phyloP scores from a whole-genome alignment of 2,888 invertebrate genomes.

The Scaptomyza reducta region DNA sequence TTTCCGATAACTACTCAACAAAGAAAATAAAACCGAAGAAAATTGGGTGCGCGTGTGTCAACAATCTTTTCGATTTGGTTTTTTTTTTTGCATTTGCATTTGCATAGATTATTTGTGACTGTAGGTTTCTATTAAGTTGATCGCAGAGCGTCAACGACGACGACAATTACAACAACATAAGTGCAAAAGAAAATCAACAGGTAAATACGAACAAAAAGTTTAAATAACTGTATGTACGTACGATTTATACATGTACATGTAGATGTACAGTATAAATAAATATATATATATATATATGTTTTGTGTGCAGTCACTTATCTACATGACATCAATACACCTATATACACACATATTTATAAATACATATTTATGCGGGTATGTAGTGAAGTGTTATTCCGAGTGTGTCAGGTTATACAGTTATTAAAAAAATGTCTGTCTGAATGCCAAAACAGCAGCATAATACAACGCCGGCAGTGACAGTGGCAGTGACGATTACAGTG shows the following conservation, averaged over 20 bases:
- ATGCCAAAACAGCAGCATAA: constrained; percentile 21
- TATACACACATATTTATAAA: constrained; percentile 15
- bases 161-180: constrained; percentile 27
- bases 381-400: constrained; percentile 6
- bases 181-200: constrained; percentile 61
- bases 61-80: constrained; percentile 14
- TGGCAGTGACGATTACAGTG: constrained; percentile 9
- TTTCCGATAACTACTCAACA: constrained; percentile 4
- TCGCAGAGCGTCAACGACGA: constrained; percentile 26
- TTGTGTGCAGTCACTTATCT: constrained; percentile 23
- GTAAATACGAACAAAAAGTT: constrained; percentile 61
- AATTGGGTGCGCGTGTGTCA: constrained; percentile 55
- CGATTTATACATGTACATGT: background rate
- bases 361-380: background rate
- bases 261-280: constrained; percentile 20
- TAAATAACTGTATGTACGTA: constrained; percentile 29
- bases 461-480: constrained; percentile 43
- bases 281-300: constrained; percentile 21
- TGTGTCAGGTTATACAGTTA: constrained; percentile 42
- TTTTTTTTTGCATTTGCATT: constrained; percentile 31
- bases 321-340: constrained; percentile 33
- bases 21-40: constrained; percentile 15
- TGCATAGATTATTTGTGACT: constrained; percentile 42
- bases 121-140: constrained; percentile 21
- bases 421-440: constrained; percentile 68